phyloP scores from a whole-genome alignment of 2,888 invertebrate genomes.

The Dasysyrphus albostriatus region DNA sequence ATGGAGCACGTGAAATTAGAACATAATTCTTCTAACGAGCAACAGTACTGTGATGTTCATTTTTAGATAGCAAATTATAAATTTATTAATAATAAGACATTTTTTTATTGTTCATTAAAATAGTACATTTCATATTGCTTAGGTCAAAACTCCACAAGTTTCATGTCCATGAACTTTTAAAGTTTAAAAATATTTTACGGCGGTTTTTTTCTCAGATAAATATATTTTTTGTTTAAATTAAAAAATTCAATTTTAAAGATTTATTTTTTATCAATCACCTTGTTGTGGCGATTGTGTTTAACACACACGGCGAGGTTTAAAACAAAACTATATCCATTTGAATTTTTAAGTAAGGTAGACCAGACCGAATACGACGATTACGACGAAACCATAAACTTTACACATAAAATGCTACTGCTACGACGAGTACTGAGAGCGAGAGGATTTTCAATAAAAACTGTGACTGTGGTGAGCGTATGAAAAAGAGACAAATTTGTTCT shows the following conservation, averaged over 20 bases:
- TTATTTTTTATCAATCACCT: constrained; percentile 32
- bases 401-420: constrained; percentile 37
- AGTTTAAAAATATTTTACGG: not conserved
- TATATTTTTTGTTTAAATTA: not conserved
- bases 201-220: not conserved
- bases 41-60: not conserved
- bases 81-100: not conserved
- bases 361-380: constrained; percentile 35
- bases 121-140: not conserved
- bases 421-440: constrained; percentile 1
- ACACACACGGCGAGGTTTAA: constrained; percentile 65
- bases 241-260: not conserved
- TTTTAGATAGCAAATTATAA: constrained; percentile 24
- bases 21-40: not conserved
- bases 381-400: constrained; percentile 44
- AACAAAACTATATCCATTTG: constrained; percentile 73
- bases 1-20: constrained; percentile 4
- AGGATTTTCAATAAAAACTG: not conserved
- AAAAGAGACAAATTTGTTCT: constrained; percentile 13
- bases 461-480: not conserved
- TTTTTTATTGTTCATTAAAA: not conserved
- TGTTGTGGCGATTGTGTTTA: constrained; percentile 35
- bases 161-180: not conserved
- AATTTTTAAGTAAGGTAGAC: constrained; percentile 51
- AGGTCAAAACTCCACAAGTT: not conserved